A percentile compares a stretch with the other conserved stretches of the same genome.
These are phyloP conservation scores for Terrapene triunguis DNA, from an alignment of 2,113 vertebrate species.

Conservation along the genomic window DNA sequence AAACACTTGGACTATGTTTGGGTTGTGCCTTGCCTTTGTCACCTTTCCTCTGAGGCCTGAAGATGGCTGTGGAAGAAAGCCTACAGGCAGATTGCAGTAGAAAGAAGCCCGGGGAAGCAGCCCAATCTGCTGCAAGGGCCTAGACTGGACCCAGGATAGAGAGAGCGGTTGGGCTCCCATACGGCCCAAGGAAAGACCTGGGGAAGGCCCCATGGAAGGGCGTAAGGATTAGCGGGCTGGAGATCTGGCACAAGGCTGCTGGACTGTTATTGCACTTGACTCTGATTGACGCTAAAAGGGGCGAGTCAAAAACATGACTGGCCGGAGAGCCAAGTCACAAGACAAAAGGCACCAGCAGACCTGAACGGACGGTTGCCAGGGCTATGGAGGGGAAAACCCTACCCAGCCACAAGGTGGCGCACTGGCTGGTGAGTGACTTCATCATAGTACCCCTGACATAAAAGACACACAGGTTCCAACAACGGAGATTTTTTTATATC, in stretches of 20 bases:
- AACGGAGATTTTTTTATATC: conserved; percentile 72
- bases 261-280: not conserved
- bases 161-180: not conserved
- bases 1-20: not conserved
- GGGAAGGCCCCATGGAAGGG: not conserved
- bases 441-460: conserved; percentile 31
- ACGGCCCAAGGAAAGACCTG: not conserved
- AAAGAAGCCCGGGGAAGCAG: not conserved
- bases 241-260: not conserved
- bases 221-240: not conserved
- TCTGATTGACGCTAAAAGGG: not conserved
- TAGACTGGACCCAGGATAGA: not conserved
- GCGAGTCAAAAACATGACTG: not conserved
- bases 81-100: not conserved
- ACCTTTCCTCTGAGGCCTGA: not conserved
- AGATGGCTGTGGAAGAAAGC: not conserved
- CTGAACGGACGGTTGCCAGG: not conserved
- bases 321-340: not conserved
- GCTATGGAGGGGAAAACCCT: not conserved
- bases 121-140: not conserved
- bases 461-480: conserved; percentile 57
- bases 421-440: not conserved
- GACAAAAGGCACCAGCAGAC: not conserved
- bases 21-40: not conserved
- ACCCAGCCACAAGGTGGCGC: not conserved